Conservation (phyloP, 2,113 vertebrate species). For the Tonatia bakeri region DNA sequence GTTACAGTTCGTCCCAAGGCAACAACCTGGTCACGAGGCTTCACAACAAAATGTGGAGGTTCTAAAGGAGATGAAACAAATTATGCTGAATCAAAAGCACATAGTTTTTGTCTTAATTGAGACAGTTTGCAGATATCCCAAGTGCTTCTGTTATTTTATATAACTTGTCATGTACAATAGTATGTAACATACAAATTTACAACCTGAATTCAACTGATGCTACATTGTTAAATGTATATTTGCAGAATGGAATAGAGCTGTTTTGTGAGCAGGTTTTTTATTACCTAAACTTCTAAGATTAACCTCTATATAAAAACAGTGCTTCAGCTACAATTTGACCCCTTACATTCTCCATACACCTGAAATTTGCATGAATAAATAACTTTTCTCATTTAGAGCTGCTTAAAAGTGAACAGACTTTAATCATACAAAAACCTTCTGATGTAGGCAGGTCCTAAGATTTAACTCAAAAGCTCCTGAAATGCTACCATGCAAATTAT, state of each 20-base stretch:
- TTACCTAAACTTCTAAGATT: neutral
- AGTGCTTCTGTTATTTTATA: neutral
- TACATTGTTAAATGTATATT: neutral
- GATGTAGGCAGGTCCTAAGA: conserved; percentile 41
- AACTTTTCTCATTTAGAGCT: conserved; percentile 55
- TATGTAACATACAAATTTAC: neutral
- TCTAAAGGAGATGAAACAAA: conserved; percentile 81
- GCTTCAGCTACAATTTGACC: conserved; percentile 12
- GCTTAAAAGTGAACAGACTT: conserved; percentile 53
- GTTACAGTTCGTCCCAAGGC: conserved; percentile 95
- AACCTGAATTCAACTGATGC: neutral
- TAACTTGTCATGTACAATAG: neutral
- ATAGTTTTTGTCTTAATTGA: neutral
- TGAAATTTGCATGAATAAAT: conserved; percentile 61
- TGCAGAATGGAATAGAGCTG: neutral
- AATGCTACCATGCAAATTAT: conserved; percentile 71
- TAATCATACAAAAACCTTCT: conserved; percentile 60
- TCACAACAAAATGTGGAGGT: conserved; percentile 94
- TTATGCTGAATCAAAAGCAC: conserved; percentile 7
- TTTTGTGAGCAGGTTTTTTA: neutral
- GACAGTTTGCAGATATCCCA: neutral
- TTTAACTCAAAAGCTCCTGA: conserved; percentile 71
- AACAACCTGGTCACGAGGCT: conserved; percentile 96
- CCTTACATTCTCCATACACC: conserved; percentile 30
- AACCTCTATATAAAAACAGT: conserved; percentile 5